phyloP scores from a whole-genome alignment of 2,888 invertebrate species.

The Apodemia mormo region DNA sequence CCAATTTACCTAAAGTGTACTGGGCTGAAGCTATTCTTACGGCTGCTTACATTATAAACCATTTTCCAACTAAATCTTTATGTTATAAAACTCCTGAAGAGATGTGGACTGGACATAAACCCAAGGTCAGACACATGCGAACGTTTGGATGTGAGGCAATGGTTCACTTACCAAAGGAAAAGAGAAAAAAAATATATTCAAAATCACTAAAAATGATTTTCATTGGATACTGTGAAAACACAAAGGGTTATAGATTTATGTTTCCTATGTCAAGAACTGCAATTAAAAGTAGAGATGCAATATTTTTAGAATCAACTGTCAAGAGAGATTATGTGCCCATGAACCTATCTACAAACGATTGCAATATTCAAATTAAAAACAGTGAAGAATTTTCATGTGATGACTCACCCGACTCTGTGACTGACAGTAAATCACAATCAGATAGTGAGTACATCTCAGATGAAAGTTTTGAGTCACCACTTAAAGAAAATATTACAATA shows the following conservation, averaged over 20 bases:
- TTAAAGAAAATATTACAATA: not conserved
- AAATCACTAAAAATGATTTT: slow-evolving; percentile 47
- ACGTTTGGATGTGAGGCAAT: slow-evolving; percentile 50
- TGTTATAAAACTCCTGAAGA: slow-evolving; percentile 41
- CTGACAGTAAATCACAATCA: not conserved
- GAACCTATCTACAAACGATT: slow-evolving; percentile 1
- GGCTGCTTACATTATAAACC: slow-evolving; percentile 32
- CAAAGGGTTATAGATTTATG: slow-evolving; percentile 43
- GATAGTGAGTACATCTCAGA: not conserved
- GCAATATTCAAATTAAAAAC: not conserved
- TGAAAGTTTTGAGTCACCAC: not conserved
- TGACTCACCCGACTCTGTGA: not conserved
- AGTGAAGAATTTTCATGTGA: not conserved
- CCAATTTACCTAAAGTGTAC: slow-evolving; percentile 27
- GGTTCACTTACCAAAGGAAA: slow-evolving; percentile 37
- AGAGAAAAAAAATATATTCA: slow-evolving; percentile 36
- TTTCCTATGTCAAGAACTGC: slow-evolving; percentile 23
- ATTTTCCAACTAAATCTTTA: slow-evolving; percentile 34
- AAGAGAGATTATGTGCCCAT: slow-evolving; percentile 27
- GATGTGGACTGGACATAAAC: slow-evolving; percentile 38
- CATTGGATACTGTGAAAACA: slow-evolving; percentile 49
- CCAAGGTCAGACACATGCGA: slow-evolving; percentile 42
- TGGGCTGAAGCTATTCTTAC: slow-evolving; percentile 39
- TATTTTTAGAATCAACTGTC: slow-evolving; percentile 27
- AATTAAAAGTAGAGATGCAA: slow-evolving; percentile 29